Base-by-base conservation (phyloP, 2,888 invertebrate species). In the Archips xylosteana region DNA sequence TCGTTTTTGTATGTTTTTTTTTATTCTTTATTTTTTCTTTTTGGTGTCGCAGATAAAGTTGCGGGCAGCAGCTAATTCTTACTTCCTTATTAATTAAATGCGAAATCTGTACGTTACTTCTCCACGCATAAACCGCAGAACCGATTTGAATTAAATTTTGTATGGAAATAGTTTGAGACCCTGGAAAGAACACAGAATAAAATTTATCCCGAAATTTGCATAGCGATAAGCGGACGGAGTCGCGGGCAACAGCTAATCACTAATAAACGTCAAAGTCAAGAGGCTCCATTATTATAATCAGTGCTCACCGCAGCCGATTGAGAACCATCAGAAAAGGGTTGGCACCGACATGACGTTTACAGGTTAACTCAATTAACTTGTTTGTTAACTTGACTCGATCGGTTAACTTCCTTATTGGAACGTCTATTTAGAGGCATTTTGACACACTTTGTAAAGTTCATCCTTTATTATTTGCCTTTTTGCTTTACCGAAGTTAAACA, bases 291-390 rank as follows among this genome's bases (percentile, higher is more conserved):
- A 74, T 70, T 59, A 66, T 71, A 71, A 74, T 65, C 34, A 65
- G 54, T 47, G 32, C 45, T 62, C 47, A 34, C 61, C 61, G 23
- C 45, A 54, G 66, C 39, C 62, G 45, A 62, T 68, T 62, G 60
- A 34, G 32, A 64, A 39, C 64, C 71, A 51, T 61, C 66, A 67
- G 79, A 81, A 82, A 87, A 85, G 87, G 89, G 87, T 60, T 60
- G 67, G 61, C n/a, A 88, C 78, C 82, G 85, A 86, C 86, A 83
- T 89, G 89, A 90, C 91, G 79, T 87, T 85, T 90, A 87, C 89
- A 89, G 89, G 89, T 87, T 90, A 91, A 91, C 86, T 89, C 89
- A 85, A 92, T 90, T 90, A 90, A 84, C 78, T 85, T 84, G 85
- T 87, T 89, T 85, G 85, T 63, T 73, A 73, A 59, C 79, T 80